phyloP scores from a whole-genome alignment of 2,888 invertebrate genomes.

The Eudemis profundana region DNA sequence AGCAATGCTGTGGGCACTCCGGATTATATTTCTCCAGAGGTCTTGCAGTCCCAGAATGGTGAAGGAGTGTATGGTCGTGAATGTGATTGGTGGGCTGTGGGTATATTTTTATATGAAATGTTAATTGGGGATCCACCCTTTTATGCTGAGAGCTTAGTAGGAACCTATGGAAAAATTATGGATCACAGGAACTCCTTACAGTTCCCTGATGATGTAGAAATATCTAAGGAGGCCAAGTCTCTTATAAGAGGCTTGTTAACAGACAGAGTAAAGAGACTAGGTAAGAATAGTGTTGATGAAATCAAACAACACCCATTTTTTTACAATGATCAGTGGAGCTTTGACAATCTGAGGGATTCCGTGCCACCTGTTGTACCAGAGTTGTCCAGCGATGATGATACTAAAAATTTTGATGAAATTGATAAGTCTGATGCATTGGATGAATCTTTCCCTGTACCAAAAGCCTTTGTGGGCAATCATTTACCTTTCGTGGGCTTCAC shows the following conservation, averaged over 20 bases:
- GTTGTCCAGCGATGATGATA: conserved; percentile 97
- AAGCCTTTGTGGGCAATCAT: conserved; percentile 99
- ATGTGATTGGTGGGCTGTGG: conserved; percentile 99
- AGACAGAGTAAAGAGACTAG: conserved; percentile 95
- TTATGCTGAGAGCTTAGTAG: conserved; percentile 98
- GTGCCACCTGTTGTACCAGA: conserved; percentile 99
- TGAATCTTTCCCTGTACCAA: conserved; percentile 98
- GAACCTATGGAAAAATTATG: conserved; percentile 99
- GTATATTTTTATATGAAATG: conserved; percentile 99
- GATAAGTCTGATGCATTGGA: conserved; percentile 97
- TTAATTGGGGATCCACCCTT: conserved; percentile 99
- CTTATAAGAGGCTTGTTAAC: conserved; percentile 97
- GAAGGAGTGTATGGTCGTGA: conserved; percentile 98
- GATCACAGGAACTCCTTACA: conserved; percentile 98
- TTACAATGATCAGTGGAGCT: conserved; percentile 98
- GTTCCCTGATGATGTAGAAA: conserved; percentile 98
- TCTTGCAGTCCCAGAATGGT: conserved; percentile 97
- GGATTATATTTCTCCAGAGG: conserved; percentile 99
- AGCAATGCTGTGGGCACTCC: conserved; percentile 99
- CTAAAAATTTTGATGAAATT: conserved; percentile 99
- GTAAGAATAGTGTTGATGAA: conserved; percentile 96
- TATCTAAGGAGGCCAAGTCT: conserved; percentile 94
- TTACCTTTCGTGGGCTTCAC: conserved; percentile 99
- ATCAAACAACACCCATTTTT: conserved; percentile 98
- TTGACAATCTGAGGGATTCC: conserved; percentile 96